Percentiles rank a stretch among this genome's conserved stretches.
Conservation (phyloP, 2,113 vertebrate species). For the Herpetotheres cachinnans region DNA sequence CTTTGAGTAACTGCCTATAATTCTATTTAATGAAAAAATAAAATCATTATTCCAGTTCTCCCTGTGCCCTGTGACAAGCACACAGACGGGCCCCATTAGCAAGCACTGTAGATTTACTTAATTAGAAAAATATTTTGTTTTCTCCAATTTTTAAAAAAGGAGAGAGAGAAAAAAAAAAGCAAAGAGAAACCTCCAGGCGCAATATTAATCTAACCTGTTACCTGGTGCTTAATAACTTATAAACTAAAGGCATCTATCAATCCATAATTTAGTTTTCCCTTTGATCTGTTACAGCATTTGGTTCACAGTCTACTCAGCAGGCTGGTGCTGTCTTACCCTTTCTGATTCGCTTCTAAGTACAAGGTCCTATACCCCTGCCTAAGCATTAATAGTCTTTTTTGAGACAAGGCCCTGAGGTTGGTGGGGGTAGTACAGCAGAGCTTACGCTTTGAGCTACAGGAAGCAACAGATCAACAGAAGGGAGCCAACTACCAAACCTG, state of each 20-base stretch:
- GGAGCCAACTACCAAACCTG: not conserved
- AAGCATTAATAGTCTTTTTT: not conserved
- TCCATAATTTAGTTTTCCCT: conserved; percentile 38
- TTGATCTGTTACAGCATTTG: conserved; percentile 38
- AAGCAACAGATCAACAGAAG: not conserved
- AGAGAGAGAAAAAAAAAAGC: not conserved
- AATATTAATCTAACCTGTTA: conserved; percentile 81
- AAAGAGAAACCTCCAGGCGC: conserved; percentile 71
- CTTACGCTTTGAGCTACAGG: not conserved
- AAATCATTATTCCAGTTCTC: conserved; percentile 82
- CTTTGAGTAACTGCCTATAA: conserved; percentile 86
- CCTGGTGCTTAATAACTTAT: conserved; percentile 75
- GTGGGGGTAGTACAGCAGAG: not conserved
- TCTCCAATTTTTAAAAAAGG: conserved; percentile 66
- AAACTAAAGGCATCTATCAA: conserved; percentile 57
- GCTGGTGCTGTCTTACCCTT: not conserved
- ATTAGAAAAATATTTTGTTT: conserved; percentile 87
- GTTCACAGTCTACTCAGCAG: not conserved
- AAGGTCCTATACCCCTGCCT: not conserved
- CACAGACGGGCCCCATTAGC: conserved; percentile 78
- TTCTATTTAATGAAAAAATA: conserved; percentile 88
- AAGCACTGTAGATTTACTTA: conserved; percentile 80
- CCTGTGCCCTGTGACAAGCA: conserved; percentile 71
- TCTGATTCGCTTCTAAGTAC: not conserved
- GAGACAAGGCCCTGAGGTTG: not conserved